Base-by-base conservation (phyloP, 23 tunicate species). In the Clavelina lepadiformis region DNA sequence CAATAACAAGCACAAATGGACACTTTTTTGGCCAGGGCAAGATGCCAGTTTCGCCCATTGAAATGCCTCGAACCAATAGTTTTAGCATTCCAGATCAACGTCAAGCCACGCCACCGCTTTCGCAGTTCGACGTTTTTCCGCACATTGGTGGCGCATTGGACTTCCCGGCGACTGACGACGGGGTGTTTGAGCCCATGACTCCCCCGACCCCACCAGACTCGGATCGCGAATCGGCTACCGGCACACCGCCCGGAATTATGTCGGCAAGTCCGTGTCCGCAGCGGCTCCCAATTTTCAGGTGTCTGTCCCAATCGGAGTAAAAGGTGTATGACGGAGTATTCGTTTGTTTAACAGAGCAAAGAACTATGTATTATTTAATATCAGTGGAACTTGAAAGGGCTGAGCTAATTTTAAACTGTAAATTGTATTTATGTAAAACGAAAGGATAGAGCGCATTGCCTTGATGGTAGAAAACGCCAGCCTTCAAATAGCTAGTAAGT, bases 251-350 rank as follows among this genome's bases (percentile, higher is more conserved):
- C 13, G 71, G 71, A 38, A 37, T 54, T 35, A 52, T 35, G 33
- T 37, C 68, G 19, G 35, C 57, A 1, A 63, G 54, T 32, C 59
- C 61, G 15, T 33, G 60, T 58, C 77, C 64, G 28, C 89, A 82
- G 58, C 75, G 91, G 45, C 91, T 83, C 15, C 85, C 95, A 24
- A 86, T 86, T 46, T 86, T 86, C 46, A 65, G 95, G 28, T 86
- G 95, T 46, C 80, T 86, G 30, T 86, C 95, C 38, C 85, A 86
- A 50, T 77, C 95, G 38, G 83, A 86, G 21, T 33, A 63, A 63
- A 66, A 66, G 35, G 72, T n/a, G n/a, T n/a, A n/a, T n/a, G n/a
- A n/a, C n/a, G n/a, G n/a, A n/a, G n/a, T n/a, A n/a, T n/a, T n/a
- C n/a, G n/a, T n/a, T n/a, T n/a, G n/a, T n/a, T n/a, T n/a, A n/a